phyloP scores from a whole-genome alignment of 2,113 vertebrate genomes.

The Laticauda laticaudata region DNA sequence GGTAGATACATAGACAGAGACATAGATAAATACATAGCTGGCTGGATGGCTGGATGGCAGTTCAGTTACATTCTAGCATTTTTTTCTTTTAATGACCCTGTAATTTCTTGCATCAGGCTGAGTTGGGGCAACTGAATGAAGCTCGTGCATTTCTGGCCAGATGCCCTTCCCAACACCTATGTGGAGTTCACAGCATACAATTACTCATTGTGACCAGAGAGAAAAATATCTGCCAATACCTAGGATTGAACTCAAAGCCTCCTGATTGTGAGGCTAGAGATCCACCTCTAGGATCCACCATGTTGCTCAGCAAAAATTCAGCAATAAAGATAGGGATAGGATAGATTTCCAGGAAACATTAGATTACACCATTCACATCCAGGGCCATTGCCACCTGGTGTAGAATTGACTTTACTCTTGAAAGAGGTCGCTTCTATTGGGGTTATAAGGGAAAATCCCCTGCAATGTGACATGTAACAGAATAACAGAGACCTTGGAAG shows the following conservation, averaged over 20 bases:
- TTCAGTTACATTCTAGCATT: neutral
- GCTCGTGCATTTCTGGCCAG: neutral
- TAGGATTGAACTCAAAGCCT: too few relatives aligned
- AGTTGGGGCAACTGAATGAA: neutral
- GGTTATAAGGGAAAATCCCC: neutral
- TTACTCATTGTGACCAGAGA: neutral
- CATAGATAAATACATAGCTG: too few relatives aligned
- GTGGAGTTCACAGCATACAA: neutral
- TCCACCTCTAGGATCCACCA: too few relatives aligned
- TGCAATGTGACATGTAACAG: too few relatives aligned
- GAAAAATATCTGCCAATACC: too few relatives aligned
- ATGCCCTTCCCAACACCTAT: neutral
- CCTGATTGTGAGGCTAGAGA: too few relatives aligned
- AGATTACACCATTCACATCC: neutral
- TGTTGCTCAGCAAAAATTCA: neutral
- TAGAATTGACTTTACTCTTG: neutral
- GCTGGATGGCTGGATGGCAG: too few relatives aligned
- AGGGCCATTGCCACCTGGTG: neutral
- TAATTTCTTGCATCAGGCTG: neutral
- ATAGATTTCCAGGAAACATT: neutral
- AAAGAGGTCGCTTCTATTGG: neutral
- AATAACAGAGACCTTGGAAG: neutral
- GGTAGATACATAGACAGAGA: too few relatives aligned
- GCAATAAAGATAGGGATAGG: neutral
- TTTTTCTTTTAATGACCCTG: neutral